Evolutionary conservation across 2,888 invertebrate genomes (phyloP).

Genomic region (Alcis repandata): DNA sequence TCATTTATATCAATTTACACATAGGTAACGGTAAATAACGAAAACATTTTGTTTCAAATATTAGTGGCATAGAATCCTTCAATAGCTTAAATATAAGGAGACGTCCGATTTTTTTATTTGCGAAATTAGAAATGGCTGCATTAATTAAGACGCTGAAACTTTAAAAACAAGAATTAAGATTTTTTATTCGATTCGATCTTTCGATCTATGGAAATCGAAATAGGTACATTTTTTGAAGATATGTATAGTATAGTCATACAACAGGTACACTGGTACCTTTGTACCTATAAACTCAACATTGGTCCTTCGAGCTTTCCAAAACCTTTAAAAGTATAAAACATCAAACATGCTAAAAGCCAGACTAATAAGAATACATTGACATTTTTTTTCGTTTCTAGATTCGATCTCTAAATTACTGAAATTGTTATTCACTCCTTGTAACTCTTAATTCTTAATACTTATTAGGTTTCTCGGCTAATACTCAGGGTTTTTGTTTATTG

Average conservation of each 20-base stretch:
- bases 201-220: background rate
- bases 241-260: slow-evolving; percentile 31
- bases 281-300: slow-evolving; percentile 22
- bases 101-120: no score
- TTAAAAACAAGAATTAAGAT: background rate
- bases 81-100: no score
- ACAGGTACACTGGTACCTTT: slow-evolving; percentile 22
- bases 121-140: background rate
- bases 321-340: background rate
- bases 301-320: slow-evolving; percentile 27
- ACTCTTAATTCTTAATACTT: background rate
- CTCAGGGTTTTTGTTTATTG: no score
- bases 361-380: background rate
- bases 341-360: background rate
- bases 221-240: slow-evolving; percentile 27
- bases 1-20: background rate
- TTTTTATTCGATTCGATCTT: background rate
- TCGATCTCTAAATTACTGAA: background rate
- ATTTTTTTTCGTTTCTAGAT: background rate
- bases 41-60: no score
- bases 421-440: background rate
- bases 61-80: no score
- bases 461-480: no score
- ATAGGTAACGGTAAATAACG: no score
- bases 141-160: background rate